Evolutionary conservation across 2,797 vertebrate species (phyloP).

Genomic region (Hoplostethus atlanticus): DNA sequence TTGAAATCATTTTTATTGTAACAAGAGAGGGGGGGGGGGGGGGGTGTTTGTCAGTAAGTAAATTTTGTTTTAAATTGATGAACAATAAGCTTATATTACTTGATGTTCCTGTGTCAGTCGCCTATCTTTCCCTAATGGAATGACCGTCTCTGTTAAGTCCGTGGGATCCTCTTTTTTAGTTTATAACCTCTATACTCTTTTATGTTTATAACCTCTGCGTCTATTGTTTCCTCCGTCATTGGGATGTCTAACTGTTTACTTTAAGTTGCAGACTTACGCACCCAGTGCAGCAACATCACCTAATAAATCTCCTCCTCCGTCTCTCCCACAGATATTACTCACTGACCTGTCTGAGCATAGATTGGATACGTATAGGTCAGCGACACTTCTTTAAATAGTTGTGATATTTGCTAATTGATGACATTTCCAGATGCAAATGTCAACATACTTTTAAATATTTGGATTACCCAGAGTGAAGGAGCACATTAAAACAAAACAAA

Average conservation of each 20-base stretch:
- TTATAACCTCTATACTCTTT: constrained; percentile 15
- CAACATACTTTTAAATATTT: background rate
- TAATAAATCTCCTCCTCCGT: constrained; percentile 54
- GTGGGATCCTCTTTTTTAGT: constrained; percentile 61
- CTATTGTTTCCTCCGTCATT: constrained; percentile 10
- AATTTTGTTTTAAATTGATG: too few species aligned
- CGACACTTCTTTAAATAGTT: constrained; percentile 19
- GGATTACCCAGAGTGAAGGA: background rate
- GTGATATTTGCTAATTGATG: constrained; percentile 8
- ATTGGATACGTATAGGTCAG: background rate
- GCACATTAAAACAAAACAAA: background rate
- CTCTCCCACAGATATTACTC: constrained; percentile 37
- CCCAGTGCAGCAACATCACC: background rate
- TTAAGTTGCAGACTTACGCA: constrained; percentile 16
- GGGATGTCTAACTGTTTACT: constrained; percentile 45
- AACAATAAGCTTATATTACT: too few species aligned
- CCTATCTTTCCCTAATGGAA: too few species aligned
- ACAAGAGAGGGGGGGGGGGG: too few species aligned
- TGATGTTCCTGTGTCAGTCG: too few species aligned
- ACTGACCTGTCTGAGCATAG: constrained; percentile 32
- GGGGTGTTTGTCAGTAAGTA: too few species aligned
- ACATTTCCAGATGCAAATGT: background rate
- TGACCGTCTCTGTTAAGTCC: background rate
- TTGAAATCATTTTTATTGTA: too few species aligned
- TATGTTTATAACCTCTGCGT: constrained; percentile 37